Base-by-base conservation (phyloP, 2,797 vertebrate genomes). In the Hephaestus fuliginosus region DNA sequence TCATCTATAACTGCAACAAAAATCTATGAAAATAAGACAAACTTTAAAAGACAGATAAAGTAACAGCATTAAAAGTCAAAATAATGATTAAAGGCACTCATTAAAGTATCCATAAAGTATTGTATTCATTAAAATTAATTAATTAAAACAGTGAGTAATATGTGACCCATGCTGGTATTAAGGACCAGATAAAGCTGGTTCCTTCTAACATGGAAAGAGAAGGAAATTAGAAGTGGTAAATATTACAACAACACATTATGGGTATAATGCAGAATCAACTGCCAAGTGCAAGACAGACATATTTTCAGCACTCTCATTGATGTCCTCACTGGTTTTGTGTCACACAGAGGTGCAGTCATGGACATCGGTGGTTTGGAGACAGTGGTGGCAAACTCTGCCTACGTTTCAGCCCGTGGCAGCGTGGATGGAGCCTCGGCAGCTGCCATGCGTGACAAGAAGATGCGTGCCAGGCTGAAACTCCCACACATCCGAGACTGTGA, bases 301-400 rank as follows among this genome's bases (percentile, higher is more conserved):
- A 33, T 5, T 58, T n/a, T 55, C 9, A 63, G 13, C 43, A 52
- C 3, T n/a, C 9, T 74, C 13, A 15, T 9, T 76, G 49, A 74
- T 55, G 7, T 80, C 5, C 25, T n/a, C 55, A 20, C 8, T 70
- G 55, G 70, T 65, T 55, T 71, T 85, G 43, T 78, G 17, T 13
- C 72, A 89, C 86, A 80, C 65, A 67, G 78, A 84, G 78, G 66
- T 82, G 69, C 69, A 85, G 79, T 43, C 76, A 96, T 96, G 95
- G 96, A 96, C 76, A 91, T 96, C 7, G 94, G 95, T 13, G 95
- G 94, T 71, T 86, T 96, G 92, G 95, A 96, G 86, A 96, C 94
- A 0, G 94, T 95, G 81, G 95, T 96, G 94, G 95, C 96, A n/a
- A 96, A 96, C 87, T 95, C 94, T 1, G 96, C 95, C 74, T 96